Evolutionary conservation across 92 coral and sea anemone genomes (phyloP).

Genomic region (Hydrozoanthus gracilis): DNA sequence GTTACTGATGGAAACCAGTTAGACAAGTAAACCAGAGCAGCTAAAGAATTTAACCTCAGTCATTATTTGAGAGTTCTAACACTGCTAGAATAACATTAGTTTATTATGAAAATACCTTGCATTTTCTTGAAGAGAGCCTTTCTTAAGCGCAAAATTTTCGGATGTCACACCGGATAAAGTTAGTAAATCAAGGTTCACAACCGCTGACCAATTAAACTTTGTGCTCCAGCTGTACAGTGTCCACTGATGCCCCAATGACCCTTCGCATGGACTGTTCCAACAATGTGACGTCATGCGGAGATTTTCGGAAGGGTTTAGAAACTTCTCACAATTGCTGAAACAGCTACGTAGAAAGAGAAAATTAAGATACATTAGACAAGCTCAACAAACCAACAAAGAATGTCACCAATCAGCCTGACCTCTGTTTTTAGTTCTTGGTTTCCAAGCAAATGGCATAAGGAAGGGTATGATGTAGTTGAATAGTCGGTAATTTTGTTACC

Average conservation of each 20-base stretch:
- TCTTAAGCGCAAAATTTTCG: background rate
- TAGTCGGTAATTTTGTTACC: background rate
- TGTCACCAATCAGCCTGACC: no score
- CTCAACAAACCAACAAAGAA: no score
- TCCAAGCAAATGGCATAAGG: no score
- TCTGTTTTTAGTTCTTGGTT: no score
- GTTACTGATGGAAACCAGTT: no score
- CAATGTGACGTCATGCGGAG: slow-evolving; percentile 32
- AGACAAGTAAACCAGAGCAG: no score
- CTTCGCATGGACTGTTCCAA: background rate
- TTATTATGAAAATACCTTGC: background rate
- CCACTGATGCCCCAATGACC: slow-evolving; percentile 13
- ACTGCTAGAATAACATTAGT: no score
- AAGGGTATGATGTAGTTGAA: no score
- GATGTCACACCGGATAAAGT: slow-evolving; percentile 10
- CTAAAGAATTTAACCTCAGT: no score
- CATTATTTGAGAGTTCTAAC: no score
- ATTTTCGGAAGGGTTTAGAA: slow-evolving; percentile 29
- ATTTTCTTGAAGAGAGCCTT: background rate
- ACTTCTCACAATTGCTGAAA: slow-evolving; percentile 37
- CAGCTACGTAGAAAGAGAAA: slow-evolving; percentile 5
- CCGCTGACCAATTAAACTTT: background rate
- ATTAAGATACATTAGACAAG: no score
- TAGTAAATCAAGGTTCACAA: background rate
- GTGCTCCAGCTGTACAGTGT: background rate